Base-by-base conservation (phyloP, 2,888 invertebrate genomes). In the Ferdinandea cuprea region DNA sequence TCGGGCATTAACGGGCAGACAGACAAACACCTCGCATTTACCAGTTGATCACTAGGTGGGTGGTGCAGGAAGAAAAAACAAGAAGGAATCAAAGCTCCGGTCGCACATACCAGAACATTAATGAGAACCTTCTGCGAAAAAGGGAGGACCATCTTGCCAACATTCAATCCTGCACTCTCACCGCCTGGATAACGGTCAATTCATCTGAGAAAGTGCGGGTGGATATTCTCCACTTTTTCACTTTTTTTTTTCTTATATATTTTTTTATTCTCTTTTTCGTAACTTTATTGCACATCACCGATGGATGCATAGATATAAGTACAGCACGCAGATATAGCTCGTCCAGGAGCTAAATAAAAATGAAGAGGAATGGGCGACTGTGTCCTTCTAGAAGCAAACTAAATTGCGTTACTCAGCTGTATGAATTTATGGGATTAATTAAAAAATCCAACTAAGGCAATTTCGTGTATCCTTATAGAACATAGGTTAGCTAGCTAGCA, bases 381-480 rank as follows among this genome's bases (percentile, higher is more conserved):
- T 32, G 48, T 48, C 65, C 19, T 63, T 44, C 54, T 15, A 2
- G 15, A 30, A 32, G 59, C 59, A 35, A 71, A 61, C 61, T 71
- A 71, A 85, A 85, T 85, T 85, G 80, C 81, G 81, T 85, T 85
- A 81, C 85, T 81, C 69, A 77, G 81, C 81, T 85, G 68, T 77
- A 81, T 81, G 85, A 85, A 85, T 85, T 85, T 85, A 80, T 73
- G 81, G 71, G 81, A 81, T 85, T 85, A 85, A 85, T 85, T 85
- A 85, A 85, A 81, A 81, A 85, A 77, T 77, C 77, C 77, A 71
- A 77, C 77, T 77, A 77, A 77, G 77, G 61, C 77, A 77, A 77
- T 77, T 76, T 71, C 21, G 48, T 71, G 63, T 48, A 71, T 71
- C 63, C 69, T 46, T 56, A 44, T 17, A 5, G 76, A 61, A 48